Base-by-base conservation (phyloP, 1,140 invertebrate species). In the Schmidtea mediterranea region DNA sequence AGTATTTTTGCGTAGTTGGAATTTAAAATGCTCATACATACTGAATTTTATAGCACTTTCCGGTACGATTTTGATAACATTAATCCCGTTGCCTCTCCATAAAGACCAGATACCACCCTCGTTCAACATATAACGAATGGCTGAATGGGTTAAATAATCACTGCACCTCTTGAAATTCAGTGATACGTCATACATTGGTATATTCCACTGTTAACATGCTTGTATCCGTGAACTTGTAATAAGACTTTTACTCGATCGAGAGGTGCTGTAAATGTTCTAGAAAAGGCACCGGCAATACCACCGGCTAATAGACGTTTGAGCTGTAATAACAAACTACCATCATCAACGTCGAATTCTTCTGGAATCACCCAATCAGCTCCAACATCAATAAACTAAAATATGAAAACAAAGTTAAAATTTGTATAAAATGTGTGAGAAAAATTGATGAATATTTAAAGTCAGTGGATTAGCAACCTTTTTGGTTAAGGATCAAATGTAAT, bases 31-130 rank as follows among this genome's bases (percentile, higher is more conserved):
- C 18, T 24, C 92, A 67, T 97, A 98, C 2, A 82, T 81, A 65
- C 83, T 82, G 62, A 97, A 98, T 63, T 97, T 98, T 1, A 97
- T 63, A 0, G 90, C 89, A 1, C 83, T 82, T 68, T 97, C 90
- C 1, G 90, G 90, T 0, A 83, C 89, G 55, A 98, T 95, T 72
- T 98, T 97, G 51, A 94, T 68, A 36, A 97, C 83, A 66, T 98
- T 98, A 55, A 97, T 86, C 36, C 84, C 84, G 66, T 98, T 98
- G 21, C 92, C 92, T 57, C 90, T 69, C 90, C 90, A 97, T 45
- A 97, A 67, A 46, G 82, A 82, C 24, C 62, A 68, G 3, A 79
- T 56, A 15, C 92, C 92, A 53, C 92, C 92, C 67, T 98, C 90
- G 38, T 75, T 74, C 2, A 90, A 63, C 79, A 95, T 48, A 21